Base-by-base conservation (phyloP, 2,113 vertebrate species). In the human region DNA sequence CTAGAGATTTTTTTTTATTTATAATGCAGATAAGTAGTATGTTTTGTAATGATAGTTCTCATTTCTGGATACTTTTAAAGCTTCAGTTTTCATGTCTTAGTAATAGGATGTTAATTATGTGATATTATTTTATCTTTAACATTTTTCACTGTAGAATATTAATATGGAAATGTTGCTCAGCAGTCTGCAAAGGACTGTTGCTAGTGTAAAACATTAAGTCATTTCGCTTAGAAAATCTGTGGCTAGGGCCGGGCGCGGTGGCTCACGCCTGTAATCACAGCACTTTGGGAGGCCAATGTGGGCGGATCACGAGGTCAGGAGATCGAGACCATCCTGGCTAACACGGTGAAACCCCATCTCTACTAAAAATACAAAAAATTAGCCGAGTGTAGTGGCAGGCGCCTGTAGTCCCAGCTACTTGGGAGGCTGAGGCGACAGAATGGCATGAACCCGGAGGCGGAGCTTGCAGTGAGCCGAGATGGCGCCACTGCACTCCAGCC, bases 81-180 rank as follows among this genome's bases (percentile, higher is more conserved):
- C 40, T 90, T 88, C 5, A 86, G 52, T 82, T 93, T 94, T 90
- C 64, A 61, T 89, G 12, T 95, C 64, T 84, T 93, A 10, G 18
- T 95, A 70, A 32, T 95, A 94, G 30, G 68, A 40, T 91, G 17
- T 57, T 85, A 95, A 38, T 93, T 27, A 59, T 59, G 1, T 45
- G 27, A 64, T 80, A 55, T 8, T 92, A 9, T 92, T 92, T 93
- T 59, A 52, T 79, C 38, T 87, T 80, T 95, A 81, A 70, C 22
- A 45, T 86, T 93, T 96, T 89, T 82, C 30, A 79, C 38, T 55
- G 1, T 93, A 85, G 66, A 79, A 76, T 85, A n/a, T 94, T 85
- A 82, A 38, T 84, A 35, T 61, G 7, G 82, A 89, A 92, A 45
- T 75, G 48, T 87, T 94, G 78, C 23, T 81, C 52, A 78, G 23